These are phyloP conservation scores for Drosophila greeni DNA, from an alignment of 2,888 invertebrate genomes.

Conservation along the genomic window DNA sequence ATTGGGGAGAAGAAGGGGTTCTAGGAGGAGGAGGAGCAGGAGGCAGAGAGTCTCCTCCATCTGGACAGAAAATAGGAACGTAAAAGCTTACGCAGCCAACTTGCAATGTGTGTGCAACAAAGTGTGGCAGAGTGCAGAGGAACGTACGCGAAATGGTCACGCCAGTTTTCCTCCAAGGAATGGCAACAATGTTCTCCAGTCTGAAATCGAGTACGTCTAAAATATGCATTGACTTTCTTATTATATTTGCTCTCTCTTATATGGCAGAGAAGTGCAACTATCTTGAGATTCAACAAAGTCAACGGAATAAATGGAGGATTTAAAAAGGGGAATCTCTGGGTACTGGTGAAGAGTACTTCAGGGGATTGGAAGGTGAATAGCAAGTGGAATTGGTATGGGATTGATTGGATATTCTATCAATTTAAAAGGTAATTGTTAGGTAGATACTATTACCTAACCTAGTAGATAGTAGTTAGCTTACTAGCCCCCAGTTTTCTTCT, in stretches of 20 bases:
- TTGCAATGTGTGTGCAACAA: constrained; percentile 27
- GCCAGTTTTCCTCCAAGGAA: constrained; percentile 20
- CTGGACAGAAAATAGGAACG: constrained; percentile 1
- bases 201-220: constrained; percentile 6
- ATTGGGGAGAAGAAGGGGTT: neutral
- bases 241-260: constrained; percentile 3
- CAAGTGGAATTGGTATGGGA: neutral
- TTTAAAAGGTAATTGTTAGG: too few relatives aligned
- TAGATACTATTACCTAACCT: too few relatives aligned
- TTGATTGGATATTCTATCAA: too few relatives aligned
- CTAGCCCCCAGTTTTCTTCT: too few relatives aligned
- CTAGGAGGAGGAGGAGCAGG: neutral
- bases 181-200: constrained; percentile 20
- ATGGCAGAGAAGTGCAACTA: neutral
- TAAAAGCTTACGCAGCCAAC: constrained; percentile 15
- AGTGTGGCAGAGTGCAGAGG: constrained; percentile 24
- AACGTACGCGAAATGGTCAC: constrained; percentile 32
- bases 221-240: constrained; percentile 18
- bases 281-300: neutral
- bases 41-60: neutral
- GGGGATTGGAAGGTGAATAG: neutral
- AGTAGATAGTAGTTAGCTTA: too few relatives aligned
- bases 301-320: neutral
- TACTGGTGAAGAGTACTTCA: too few relatives aligned
- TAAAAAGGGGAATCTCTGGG: neutral